A percentile compares a stretch with the other conserved stretches of the same genome.
phyloP scores from a whole-genome alignment of 2,797 vertebrate genomes.

The Knipowitschia caucasica region DNA sequence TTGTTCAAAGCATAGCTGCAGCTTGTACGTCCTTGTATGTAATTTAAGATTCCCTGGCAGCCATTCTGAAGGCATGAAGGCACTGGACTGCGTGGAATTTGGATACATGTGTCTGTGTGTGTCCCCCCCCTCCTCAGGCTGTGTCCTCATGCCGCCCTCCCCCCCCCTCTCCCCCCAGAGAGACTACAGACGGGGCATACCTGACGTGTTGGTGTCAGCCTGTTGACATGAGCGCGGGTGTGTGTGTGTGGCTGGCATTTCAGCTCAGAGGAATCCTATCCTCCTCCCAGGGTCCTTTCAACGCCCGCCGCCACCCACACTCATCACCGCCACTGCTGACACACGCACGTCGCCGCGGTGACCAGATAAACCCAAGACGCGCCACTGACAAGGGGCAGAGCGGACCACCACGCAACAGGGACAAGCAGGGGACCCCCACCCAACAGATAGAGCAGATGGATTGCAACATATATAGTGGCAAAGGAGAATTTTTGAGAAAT shows the following conservation, averaged over 20 bases:
- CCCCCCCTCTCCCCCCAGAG: background rate
- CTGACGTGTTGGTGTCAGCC: conserved; percentile 28
- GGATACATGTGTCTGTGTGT: conserved; percentile 54
- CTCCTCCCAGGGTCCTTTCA: conserved; percentile 48
- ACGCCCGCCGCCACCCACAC: conserved; percentile 31
- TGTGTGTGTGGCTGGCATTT: conserved; percentile 42
- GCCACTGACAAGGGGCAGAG: conserved; percentile 37
- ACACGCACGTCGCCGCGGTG: conserved; percentile 54
- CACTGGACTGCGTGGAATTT: conserved; percentile 55
- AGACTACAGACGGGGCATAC: conserved; percentile 4
- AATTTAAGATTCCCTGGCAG: conserved; percentile 57
- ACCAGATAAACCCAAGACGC: conserved; percentile 51
- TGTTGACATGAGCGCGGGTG: conserved; percentile 24
- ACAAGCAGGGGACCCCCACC: conserved; percentile 7
- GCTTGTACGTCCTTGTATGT: conserved; percentile 40
- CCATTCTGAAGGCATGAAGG: conserved; percentile 45
- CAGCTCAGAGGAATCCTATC: conserved; percentile 50
- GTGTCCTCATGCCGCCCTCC: conserved; percentile 20
- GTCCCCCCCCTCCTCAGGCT: conserved; percentile 41
- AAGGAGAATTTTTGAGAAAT: too few species aligned
- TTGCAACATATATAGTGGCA: too few species aligned
- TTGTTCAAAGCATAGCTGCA: conserved; percentile 50
- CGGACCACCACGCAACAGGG: conserved; percentile 25
- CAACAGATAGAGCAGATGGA: too few species aligned
- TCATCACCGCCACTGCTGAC: conserved; percentile 47